Evolutionary conservation across 2,797 vertebrate genomes (phyloP).

Genomic region (Picus viridis): DNA sequence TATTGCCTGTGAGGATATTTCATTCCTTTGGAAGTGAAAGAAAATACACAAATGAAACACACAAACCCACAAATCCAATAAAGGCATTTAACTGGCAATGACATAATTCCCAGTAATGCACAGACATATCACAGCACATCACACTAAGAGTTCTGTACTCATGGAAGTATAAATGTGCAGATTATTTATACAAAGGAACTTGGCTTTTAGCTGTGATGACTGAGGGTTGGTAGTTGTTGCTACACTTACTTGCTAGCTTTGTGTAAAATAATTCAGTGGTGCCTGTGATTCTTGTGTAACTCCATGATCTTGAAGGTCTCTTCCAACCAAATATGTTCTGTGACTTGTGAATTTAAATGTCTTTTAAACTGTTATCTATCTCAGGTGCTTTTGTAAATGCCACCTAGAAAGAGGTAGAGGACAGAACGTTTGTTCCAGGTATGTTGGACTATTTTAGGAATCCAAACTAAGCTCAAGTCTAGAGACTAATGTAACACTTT

Average conservation of each 20-base stretch:
- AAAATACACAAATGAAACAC: background rate
- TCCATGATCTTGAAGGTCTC: background rate
- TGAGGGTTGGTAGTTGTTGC: background rate
- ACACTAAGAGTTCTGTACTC: background rate
- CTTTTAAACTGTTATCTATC: background rate
- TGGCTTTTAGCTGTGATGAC: background rate
- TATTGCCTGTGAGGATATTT: constrained; percentile 1
- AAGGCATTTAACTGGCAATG: background rate
- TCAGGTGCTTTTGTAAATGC: background rate
- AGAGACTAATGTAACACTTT: background rate
- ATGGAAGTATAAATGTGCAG: background rate
- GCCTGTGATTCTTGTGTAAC: background rate
- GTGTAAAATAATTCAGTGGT: background rate
- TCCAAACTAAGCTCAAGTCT: background rate
- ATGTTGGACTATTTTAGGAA: background rate
- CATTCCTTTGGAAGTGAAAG: background rate
- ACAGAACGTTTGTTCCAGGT: background rate
- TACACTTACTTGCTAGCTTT: background rate
- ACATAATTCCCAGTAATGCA: background rate
- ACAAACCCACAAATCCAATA: background rate
- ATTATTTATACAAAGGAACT: background rate
- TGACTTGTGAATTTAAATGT: too few species aligned
- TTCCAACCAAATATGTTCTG: too few species aligned
- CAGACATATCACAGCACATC: background rate
- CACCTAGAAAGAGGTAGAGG: background rate